Percentiles rank a stretch among this genome's conserved stretches.
These are phyloP conservation scores for Nineta flava DNA, from an alignment of 2,888 invertebrate species.

Conservation along the genomic window DNA sequence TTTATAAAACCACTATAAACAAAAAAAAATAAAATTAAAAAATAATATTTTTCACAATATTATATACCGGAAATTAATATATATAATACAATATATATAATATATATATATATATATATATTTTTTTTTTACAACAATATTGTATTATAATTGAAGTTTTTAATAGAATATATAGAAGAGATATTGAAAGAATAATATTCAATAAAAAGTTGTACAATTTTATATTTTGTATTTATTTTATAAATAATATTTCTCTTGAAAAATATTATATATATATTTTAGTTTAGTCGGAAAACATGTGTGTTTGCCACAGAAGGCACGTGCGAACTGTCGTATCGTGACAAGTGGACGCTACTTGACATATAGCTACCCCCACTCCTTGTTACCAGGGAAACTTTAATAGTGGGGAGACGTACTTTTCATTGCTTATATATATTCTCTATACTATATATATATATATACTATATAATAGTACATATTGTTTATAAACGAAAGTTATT, in stretches of 20 bases:
- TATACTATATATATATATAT: too few species aligned
- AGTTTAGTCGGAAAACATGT: too few species aligned
- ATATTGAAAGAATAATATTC: neutral
- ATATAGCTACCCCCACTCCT: slow-evolving; percentile 12
- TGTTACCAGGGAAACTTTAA: neutral
- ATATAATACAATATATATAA: too few species aligned
- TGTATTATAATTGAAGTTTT: neutral
- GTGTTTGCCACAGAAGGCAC: slow-evolving; percentile 12
- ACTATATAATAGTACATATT: too few species aligned
- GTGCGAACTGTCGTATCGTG: slow-evolving; percentile 16
- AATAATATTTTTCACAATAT: too few species aligned
- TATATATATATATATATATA: neutral
- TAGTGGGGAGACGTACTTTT: neutral
- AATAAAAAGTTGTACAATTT: neutral
- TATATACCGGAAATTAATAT: too few species aligned
- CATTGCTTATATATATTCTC: neutral
- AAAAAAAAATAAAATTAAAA: too few species aligned
- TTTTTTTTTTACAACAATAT: neutral
- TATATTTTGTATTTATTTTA: neutral
- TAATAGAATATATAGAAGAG: neutral
- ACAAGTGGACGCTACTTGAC: slow-evolving; percentile 17
- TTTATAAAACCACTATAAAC: too few species aligned
- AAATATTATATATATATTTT: too few species aligned
- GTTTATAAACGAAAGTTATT: too few species aligned
- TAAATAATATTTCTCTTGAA: too few species aligned